Evolutionary conservation across 2,797 vertebrate species (phyloP), one percentile per base, ranked within the genome.

Genomic region (Pyrocephalus nanus): DNA sequence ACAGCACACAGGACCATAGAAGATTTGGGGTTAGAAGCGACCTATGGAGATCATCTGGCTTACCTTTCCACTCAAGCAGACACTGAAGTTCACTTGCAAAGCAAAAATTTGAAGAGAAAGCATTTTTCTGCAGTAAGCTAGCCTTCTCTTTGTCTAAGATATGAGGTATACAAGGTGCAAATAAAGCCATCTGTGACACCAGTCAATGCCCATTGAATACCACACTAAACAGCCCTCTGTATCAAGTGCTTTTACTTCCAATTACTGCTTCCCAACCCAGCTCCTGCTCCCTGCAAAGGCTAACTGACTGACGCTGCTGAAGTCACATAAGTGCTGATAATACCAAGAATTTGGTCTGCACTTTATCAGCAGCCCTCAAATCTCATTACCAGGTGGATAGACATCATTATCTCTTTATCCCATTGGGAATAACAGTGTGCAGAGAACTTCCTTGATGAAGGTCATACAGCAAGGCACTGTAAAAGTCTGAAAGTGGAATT

Each of bases 331-430:
- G 76, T 90, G 73, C 81, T 95, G 91, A 79, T 96, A 96, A 93
- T 81, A 92, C 93, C 71, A 93, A 84, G 88, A 93, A 93, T 92
- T 93, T 92, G 85, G 92, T 87, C 82, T 95, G 92, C 58, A 72
- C 79, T 96, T 96, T 90, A 93, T 95, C 95, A 94, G 86, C 64
- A 93, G 71, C 67, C 86, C 74, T 96, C 91, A 92, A 94, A 95
- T 88, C 91, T 96, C 92, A 92, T 96, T 96, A 96, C 91, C 62
- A 94, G 94, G 88, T 95, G 73, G 94, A 87, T 51, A 94, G 95
- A 93, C 91, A 93, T 88, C 88, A 92, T 96, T 96, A 96, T 93
- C 74, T 94, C 91, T 81, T 95, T 87, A 95, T 84, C 45, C 90
- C 2, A 0, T 86, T 92, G 95, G 71, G 92, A 88, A 90, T 91